Evolutionary conservation across 1,140 invertebrate genomes (phyloP), one percentile per base, ranked within the genome.

Genomic region (Pentalonia nigronervosa): DNA sequence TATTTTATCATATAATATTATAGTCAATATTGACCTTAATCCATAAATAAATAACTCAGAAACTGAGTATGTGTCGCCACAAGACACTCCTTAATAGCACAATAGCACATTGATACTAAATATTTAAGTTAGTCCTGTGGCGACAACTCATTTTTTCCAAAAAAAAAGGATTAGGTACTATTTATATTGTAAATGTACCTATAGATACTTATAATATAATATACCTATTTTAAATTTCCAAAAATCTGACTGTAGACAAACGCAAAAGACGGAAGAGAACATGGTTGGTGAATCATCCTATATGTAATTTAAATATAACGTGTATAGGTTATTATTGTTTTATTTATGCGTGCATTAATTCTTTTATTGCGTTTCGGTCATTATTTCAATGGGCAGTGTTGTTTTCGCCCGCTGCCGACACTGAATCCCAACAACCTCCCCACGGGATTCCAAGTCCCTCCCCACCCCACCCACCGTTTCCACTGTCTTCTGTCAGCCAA

Each of bases 361-460:
- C 41, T 76, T 90, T 90, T 90, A 90, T 90, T 60, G 53, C 89
- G 11, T 23, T 23, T 50, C 53, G 36, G 25, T 53, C 48, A 89
- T 89, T 89, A 89, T 89, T 56, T 89, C 48, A 56, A 48, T 36
- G 47, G 86, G 23, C 86, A 50, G 47, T 50, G 86, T 88, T 50
- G 86, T 88, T 9, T 20, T 50, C n/a, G n/a, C 20, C 34, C 48
- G 9, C 20, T n/a, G n/a, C 86, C 17, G 14, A 17, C 25, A 88
- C 47, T n/a, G 14, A 76, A 48, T 21, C 47, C 47, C 17, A 48
- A 25, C 30, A 50, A 76, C 60, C 30, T 76, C 60, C 60, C 60
- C n/a, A 76, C 60, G 60, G 60, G 60, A 14, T 76, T 14, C 14
- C n/a, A 76, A 76, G 14, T 76, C n/a, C 30, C 14, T 7, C 47